phyloP scores from a whole-genome alignment of 2,113 vertebrate genomes.

The Passer montanus region DNA sequence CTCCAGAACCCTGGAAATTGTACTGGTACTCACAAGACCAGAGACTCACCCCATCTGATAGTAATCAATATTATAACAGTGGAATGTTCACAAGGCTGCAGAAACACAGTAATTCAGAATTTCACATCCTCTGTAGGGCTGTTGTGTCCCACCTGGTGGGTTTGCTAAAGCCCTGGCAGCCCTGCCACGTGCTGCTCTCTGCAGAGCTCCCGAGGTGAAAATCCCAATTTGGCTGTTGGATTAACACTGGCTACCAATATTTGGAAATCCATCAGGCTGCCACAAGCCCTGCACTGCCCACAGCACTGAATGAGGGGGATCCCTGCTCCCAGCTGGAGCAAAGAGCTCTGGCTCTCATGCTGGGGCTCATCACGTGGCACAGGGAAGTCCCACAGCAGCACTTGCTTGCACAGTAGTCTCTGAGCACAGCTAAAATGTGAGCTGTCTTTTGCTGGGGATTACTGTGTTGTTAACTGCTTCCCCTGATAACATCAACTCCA shows the following conservation, averaged over 20 bases:
- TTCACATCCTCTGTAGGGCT: not conserved
- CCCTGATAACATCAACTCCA: not conserved
- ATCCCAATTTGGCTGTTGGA: rapidly evolving
- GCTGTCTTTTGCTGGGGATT: conserved; percentile 22
- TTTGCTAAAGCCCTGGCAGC: not conserved
- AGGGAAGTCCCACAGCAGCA: not conserved
- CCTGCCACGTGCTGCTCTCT: not conserved
- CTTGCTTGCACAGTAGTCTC: not conserved
- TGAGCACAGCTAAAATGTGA: not conserved
- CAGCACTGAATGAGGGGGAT: not conserved
- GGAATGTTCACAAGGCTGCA: not conserved
- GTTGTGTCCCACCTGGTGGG: not conserved
- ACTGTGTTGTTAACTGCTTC: not conserved
- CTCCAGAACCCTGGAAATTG: not conserved
- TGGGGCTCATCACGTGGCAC: not conserved
- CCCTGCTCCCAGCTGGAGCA: not conserved
- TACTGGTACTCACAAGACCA: not conserved
- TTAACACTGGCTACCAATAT: not conserved
- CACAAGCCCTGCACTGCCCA: not conserved
- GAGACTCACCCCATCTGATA: not conserved
- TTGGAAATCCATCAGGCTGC: not conserved
- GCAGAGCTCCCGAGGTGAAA: not conserved
- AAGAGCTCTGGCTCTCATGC: not conserved
- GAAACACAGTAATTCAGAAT: not conserved
- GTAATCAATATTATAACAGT: not conserved